phyloP scores from a whole-genome alignment of 2,797 vertebrate genomes.

The Anabas testudineus region DNA sequence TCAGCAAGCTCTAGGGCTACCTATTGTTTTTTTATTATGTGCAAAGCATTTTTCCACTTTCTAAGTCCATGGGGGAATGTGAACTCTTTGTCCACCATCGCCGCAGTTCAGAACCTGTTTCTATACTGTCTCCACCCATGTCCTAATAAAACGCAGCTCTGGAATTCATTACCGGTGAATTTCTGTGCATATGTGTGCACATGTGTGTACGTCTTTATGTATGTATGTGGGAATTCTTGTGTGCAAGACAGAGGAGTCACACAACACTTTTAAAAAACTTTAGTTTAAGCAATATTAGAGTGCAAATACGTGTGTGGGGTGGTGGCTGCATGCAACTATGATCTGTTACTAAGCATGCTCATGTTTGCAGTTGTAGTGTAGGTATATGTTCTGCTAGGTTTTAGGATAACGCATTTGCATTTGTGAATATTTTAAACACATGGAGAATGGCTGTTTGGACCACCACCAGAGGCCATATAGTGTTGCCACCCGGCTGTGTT shows the following conservation, averaged over 20 bases:
- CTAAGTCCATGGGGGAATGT: constrained; percentile 62
- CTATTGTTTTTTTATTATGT: constrained; percentile 80
- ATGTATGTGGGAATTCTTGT: constrained; percentile 7
- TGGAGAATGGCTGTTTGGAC: constrained; percentile 12
- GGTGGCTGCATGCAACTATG: neutral
- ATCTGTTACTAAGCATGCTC: neutral
- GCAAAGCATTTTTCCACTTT: constrained; percentile 77
- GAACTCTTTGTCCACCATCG: constrained; percentile 65
- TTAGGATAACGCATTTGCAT: constrained; percentile 14
- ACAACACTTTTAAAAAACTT: constrained; percentile 11
- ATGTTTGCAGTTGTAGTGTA: neutral
- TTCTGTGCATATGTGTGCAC: constrained; percentile 15
- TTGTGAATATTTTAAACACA: constrained; percentile 28
- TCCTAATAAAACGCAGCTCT: constrained; percentile 54
- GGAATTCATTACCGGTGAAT: constrained; percentile 57
- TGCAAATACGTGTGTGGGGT: constrained; percentile 1
- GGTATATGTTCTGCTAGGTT: constrained; percentile 5
- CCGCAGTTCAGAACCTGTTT: constrained; percentile 42
- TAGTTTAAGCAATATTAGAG: constrained; percentile 7
- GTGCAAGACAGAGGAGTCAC: constrained; percentile 20
- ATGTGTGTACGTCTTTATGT: neutral
- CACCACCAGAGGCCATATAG: constrained; percentile 23
- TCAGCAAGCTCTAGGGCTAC: constrained; percentile 66
- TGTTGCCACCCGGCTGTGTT: constrained; percentile 44
- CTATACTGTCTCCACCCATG: constrained; percentile 35